Evolutionary conservation across 2,888 invertebrate genomes (phyloP).

Genomic region (Megalurothrips usitatus): DNA sequence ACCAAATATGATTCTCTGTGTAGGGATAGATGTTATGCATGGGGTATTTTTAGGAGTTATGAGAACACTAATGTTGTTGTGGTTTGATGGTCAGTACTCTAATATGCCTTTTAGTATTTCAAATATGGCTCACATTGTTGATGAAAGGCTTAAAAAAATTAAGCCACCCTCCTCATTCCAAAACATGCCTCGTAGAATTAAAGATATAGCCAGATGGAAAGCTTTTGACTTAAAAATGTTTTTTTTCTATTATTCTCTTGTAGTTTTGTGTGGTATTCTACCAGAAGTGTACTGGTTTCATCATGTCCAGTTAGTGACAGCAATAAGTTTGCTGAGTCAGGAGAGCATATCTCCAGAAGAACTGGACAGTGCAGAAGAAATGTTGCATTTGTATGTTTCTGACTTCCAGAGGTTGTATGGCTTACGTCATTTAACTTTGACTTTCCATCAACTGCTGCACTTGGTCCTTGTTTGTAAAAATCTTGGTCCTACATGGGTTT

Average conservation of each 20-base stretch:
- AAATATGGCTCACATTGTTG: background rate
- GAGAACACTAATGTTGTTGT: background rate
- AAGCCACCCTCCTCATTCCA: background rate
- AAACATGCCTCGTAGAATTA: background rate
- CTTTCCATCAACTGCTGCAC: conserved; percentile 38
- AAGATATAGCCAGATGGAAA: conserved; percentile 36
- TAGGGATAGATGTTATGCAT: background rate
- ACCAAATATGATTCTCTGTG: background rate
- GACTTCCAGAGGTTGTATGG: conserved; percentile 37
- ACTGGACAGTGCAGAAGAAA: conserved; percentile 32
- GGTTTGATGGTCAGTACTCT: background rate
- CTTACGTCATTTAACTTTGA: conserved; percentile 36
- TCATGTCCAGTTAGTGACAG: conserved; percentile 36
- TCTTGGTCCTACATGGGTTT: conserved; percentile 37
- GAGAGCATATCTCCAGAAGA: conserved; percentile 33
- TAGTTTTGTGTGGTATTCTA: conserved; percentile 36
- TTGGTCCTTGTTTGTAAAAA: conserved; percentile 35
- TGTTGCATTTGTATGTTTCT: conserved; percentile 34
- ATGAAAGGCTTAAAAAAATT: background rate
- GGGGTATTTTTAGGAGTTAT: background rate
- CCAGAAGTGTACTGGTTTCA: conserved; percentile 35
- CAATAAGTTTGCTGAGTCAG: conserved; percentile 35
- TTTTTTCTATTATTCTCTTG: conserved; percentile 37
- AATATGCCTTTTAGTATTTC: background rate
- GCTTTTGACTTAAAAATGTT: conserved; percentile 37